These are phyloP conservation scores for Drosophila subobscura DNA, from an alignment of 1,140 invertebrate species.

Conservation along the genomic window DNA sequence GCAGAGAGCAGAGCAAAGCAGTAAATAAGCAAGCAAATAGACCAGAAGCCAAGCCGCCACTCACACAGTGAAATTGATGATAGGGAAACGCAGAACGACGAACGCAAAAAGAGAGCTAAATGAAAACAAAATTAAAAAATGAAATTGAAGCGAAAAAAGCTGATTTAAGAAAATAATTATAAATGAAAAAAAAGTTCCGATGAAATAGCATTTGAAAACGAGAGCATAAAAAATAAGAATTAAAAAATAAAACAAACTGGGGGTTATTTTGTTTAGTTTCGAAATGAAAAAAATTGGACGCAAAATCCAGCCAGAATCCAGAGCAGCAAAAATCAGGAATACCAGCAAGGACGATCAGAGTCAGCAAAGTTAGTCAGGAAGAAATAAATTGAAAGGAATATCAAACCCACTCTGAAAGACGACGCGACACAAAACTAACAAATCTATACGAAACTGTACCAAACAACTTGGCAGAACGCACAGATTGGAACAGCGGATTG, in stretches of 20 bases:
- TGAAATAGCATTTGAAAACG: conserved; percentile 12
- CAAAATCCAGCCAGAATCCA: conserved; percentile 60
- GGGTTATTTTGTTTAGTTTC: conserved; percentile 62
- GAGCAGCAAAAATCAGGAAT: conserved; percentile 25
- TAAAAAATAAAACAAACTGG: conserved; percentile 45
- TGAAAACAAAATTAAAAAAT: conserved; percentile 9
- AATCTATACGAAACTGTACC: neutral
- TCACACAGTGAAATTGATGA: conserved; percentile 44
- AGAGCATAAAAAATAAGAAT: neutral
- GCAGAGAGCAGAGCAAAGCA: conserved; percentile 48
- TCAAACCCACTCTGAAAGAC: conserved; percentile 43
- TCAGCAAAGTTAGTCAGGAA: conserved; percentile 7
- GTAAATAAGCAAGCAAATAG: conserved; percentile 42
- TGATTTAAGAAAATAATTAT: conserved; percentile 7
- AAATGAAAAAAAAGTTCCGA: conserved; percentile 12
- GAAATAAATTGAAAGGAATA: conserved; percentile 23
- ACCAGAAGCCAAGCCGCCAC: conserved; percentile 47
- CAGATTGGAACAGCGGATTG: conserved; percentile 15
- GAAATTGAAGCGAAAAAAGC: conserved; percentile 1
- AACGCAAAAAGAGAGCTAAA: conserved; percentile 24
- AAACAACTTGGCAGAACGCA: no score
- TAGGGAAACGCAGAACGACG: conserved; percentile 12
- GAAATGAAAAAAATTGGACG: conserved; percentile 60
- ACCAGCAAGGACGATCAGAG: no score
- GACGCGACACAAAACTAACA: conserved; percentile 19